These are phyloP conservation scores for Nothobranchius kuhntae DNA, from an alignment of 2,113 vertebrate species.

Conservation along the genomic window DNA sequence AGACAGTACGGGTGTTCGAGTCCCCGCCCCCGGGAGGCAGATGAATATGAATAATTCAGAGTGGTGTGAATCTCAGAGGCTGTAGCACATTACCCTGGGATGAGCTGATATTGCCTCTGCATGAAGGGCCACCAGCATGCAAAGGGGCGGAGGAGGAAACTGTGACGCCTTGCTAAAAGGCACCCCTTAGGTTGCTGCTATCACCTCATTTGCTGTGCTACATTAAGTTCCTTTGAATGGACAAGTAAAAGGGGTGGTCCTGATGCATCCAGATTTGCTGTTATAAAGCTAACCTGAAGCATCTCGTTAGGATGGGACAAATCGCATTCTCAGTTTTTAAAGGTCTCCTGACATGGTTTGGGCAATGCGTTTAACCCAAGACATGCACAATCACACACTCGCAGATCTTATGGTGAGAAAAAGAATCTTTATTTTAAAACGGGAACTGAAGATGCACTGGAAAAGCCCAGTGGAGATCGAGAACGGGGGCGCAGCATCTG, in stretches of 20 bases:
- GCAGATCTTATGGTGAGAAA: no score
- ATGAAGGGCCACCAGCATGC: conserved; percentile 61
- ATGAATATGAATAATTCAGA: conserved; percentile 77
- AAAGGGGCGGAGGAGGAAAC: conserved; percentile 43
- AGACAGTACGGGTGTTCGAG: conserved; percentile 50
- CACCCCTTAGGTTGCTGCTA: conserved; percentile 50
- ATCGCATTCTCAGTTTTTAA: no score
- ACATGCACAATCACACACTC: no score
- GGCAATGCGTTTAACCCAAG: no score
- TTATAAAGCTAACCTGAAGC: conserved; percentile 6
- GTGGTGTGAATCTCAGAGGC: conserved; percentile 64
- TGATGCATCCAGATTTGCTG: conserved; percentile 7
- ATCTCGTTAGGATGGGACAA: no score
- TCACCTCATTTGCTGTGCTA: conserved; percentile 43
- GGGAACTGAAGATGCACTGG: no score
- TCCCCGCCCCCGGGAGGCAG: conserved; percentile 46
- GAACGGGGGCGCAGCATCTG: no score
- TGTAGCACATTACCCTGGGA: conserved; percentile 62
- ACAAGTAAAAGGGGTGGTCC: not conserved
- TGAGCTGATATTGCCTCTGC: conserved; percentile 63
- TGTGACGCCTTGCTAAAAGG: conserved; percentile 45
- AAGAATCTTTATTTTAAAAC: no score
- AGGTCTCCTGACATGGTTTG: no score
- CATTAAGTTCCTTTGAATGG: conserved; percentile 33
- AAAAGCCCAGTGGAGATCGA: no score